Evolutionary conservation across 2,888 invertebrate species (phyloP).

Genomic region (Lacanobia wlatinum): DNA sequence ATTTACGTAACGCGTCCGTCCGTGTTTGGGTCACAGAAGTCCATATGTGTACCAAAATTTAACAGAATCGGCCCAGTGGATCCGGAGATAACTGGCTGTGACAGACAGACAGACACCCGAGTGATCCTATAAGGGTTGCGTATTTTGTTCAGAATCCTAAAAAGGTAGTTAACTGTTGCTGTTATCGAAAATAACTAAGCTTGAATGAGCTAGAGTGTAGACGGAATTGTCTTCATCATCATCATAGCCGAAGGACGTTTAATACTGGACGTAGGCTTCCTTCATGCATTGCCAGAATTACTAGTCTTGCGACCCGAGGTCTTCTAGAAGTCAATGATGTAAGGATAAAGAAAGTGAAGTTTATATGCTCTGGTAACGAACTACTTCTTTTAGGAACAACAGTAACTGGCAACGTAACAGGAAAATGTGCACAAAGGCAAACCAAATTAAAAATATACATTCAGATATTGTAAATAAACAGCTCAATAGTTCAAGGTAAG

Average conservation of each 20-base stretch:
- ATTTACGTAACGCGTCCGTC: too few species aligned
- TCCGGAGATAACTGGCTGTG: too few species aligned
- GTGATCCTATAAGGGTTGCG: too few species aligned
- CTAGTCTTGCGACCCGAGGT: background rate
- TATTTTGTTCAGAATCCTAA: too few species aligned
- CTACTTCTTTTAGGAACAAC: background rate
- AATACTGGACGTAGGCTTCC: background rate
- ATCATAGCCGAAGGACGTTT: background rate
- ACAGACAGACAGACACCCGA: too few species aligned
- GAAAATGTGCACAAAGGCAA: background rate
- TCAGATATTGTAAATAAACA: constrained; percentile 24
- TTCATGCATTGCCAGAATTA: background rate
- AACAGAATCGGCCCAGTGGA: too few species aligned
- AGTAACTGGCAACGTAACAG: constrained; percentile 4
- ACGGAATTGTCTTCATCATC: background rate
- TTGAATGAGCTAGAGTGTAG: too few species aligned
- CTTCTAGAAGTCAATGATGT: background rate
- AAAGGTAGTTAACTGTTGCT: background rate
- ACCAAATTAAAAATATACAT: constrained; percentile 8
- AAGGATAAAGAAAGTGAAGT: background rate
- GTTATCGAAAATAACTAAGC: background rate
- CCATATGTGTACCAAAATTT: too few species aligned
- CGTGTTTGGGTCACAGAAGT: too few species aligned
- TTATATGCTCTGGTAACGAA: background rate
- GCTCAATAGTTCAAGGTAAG: constrained; percentile 40